Base-by-base conservation (phyloP, 2,888 invertebrate genomes). In the Blastobasis lacticolella region DNA sequence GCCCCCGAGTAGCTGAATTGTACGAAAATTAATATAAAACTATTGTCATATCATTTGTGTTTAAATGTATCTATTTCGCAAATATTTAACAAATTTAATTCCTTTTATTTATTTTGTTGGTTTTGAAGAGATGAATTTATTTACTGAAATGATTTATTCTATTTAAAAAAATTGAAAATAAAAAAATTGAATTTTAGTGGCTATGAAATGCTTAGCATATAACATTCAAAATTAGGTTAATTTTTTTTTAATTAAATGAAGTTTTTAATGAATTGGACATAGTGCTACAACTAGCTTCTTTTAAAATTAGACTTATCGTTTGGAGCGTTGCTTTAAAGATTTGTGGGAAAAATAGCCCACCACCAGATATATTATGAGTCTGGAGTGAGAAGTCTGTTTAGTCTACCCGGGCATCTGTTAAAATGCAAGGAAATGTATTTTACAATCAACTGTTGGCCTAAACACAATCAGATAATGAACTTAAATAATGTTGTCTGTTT, bases 41-140 rank as follows among this genome's bases (percentile, higher is more conserved):
- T 9, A 6, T n/a, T 38, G 37, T 5, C 23, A 6, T 46, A 37
- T 6, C 53, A 46, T 23, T 23, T 23, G 3, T 23, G 23, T 51
- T 49, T 48, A 47, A 46, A 44, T 46, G 10, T 43, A 49, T 8
- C 43, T 9, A 10, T 37, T 36, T 38, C 42, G 47, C 23, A 42
- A 48, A 38, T 48, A 48, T 47, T 53, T 50, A 38, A 48, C 38
- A 48, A 49, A 49, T 10, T 49, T 46, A 37, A 48, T 48, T 5
- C 36, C 56, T 48, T 56, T 60, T 71, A 67, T 74, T 75, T 78
- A 74, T 73, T 72, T 74, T 71, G 72, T 73, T 66, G 58, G 71
- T 67, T 73, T 60, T 63, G 71, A 64, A 60, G 60, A 75, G 63
- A 81, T 78, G 64, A 72, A 76, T 76, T 81, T 80, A 76, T 79